Evolutionary conservation across 1,140 invertebrate genomes (phyloP), one percentile per base, ranked within the genome.

Genomic region (Andrena cerasifolii): DNA sequence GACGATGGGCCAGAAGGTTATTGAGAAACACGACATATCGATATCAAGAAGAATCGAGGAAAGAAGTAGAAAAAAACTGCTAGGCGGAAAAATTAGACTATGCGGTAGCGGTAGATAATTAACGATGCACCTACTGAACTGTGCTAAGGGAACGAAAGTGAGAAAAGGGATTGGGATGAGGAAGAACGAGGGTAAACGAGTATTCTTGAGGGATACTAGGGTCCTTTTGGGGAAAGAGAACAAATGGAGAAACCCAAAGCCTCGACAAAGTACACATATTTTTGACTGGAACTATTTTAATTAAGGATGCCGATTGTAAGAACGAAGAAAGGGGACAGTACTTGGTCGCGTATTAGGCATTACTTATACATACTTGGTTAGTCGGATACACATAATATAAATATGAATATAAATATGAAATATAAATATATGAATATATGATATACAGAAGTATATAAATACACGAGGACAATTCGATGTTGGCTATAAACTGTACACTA

Each of bases 281-380:
- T 89, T 89, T 89, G 68, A 84, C 84, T 79, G 63, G 36, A 88
- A 79, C 58, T 88, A 88, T 89, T 89, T 89, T 88, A 84, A 72
- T 75, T 85, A 83, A 86, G 49, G 26, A 21, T 28, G 72, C 62
- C 24, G 73, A 67, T 80, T 58, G 40, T 45, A 47, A 56, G 43
- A 54, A 72, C 51, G 65, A 49, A 61, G 53, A 36, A 43, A 51
- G 33, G 24, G 18, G 45, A 75, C 28, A 62, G 79, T 53, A 61
- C 47, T 72, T 21, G 51, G 67, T 43, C 51, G 78, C 67, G 53
- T 76, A 74, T 40, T 79, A 83, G 72, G 81, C 74, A 80, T 61
- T 47, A 61, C 43, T 76, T 71, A 79, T 54, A 72, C 56, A 79
- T 80, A 81, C 40, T 54, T 80, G 68, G 28, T 26, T 77, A 79